Conservation (phyloP, 2,113 vertebrate species). For the Andinoacara biseriatus region DNA sequence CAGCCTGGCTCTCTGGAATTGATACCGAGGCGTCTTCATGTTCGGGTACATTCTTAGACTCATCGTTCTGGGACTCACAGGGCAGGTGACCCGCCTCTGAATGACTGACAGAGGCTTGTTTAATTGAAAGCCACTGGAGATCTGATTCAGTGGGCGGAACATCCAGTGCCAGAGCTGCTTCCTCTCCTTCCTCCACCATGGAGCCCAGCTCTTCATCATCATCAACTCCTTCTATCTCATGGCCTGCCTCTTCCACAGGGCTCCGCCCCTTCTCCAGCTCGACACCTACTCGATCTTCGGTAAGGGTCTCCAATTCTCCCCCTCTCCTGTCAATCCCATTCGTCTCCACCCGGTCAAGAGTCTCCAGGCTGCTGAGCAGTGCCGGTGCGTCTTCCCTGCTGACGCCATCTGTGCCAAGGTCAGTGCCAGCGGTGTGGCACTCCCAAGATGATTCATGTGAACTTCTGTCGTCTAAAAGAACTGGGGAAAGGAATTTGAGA, state of each 20-base stretch:
- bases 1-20: constrained; percentile 15
- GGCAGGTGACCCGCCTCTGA: neutral
- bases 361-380: constrained; percentile 61
- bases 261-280: constrained; percentile 63
- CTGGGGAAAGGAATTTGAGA: constrained; percentile 78
- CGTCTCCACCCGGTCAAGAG: constrained; percentile 53
- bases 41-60: neutral
- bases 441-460: constrained; percentile 73
- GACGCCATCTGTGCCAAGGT: constrained; percentile 80
- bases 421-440: constrained; percentile 71
- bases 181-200: constrained; percentile 74
- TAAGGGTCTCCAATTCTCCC: constrained; percentile 74
- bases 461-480: constrained; percentile 77
- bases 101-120: constrained; percentile 46
- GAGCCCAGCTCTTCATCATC: constrained; percentile 63
- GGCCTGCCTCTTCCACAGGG: constrained; percentile 70
- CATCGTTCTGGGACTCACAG: constrained; percentile 13
- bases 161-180: constrained; percentile 59
- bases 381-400: constrained; percentile 71
- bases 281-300: constrained; percentile 60
- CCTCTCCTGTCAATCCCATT: constrained; percentile 76
- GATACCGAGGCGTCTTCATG: constrained; percentile 15
- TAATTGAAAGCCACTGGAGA: constrained; percentile 42
- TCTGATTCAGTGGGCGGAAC: constrained; percentile 56
- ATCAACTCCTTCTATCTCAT: constrained; percentile 58